These are phyloP conservation scores for Eristalis tenax DNA, from an alignment of 2,888 invertebrate species.

Conservation along the genomic window DNA sequence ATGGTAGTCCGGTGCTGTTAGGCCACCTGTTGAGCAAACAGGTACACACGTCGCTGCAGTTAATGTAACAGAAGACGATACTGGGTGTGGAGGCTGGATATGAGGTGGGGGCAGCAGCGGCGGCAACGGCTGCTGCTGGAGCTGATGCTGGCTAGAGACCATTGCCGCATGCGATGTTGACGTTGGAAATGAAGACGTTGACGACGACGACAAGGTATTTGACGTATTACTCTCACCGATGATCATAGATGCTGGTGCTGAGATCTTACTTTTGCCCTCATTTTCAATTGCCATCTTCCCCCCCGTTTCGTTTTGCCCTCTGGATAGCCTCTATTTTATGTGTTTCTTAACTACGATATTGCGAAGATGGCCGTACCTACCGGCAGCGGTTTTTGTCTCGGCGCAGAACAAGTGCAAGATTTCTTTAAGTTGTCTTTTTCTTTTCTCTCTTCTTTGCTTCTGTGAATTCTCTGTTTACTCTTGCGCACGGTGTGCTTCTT, in stretches of 20 bases:
- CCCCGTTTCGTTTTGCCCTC: constrained; percentile 17
- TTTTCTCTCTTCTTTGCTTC: background rate
- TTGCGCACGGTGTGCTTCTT: background rate
- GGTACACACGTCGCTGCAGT: constrained; percentile 65
- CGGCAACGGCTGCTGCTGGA: constrained; percentile 47
- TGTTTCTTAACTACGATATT: background rate
- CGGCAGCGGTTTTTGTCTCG: background rate
- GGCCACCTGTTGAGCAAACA: constrained; percentile 63
- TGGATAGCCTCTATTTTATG: constrained; percentile 14
- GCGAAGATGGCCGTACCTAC: constrained; percentile 9
- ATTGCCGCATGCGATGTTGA: constrained; percentile 39
- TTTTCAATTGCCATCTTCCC: constrained; percentile 65
- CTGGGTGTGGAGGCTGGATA: constrained; percentile 53
- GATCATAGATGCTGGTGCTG: constrained; percentile 23
- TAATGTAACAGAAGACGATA: constrained; percentile 51
- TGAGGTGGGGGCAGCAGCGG: constrained; percentile 57
- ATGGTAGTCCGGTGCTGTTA: constrained; percentile 57
- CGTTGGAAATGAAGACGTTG: constrained; percentile 42
- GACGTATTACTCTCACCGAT: constrained; percentile 54
- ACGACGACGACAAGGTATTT: constrained; percentile 38
- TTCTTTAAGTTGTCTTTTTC: constrained; percentile 23
- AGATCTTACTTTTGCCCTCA: constrained; percentile 58
- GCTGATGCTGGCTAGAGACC: constrained; percentile 42
- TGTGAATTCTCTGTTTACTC: background rate
- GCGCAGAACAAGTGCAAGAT: background rate